Percentiles rank a stretch among this genome's conserved stretches.
Evolutionary conservation across 2,113 vertebrate species (phyloP).

Genomic region (Natator depressus): DNA sequence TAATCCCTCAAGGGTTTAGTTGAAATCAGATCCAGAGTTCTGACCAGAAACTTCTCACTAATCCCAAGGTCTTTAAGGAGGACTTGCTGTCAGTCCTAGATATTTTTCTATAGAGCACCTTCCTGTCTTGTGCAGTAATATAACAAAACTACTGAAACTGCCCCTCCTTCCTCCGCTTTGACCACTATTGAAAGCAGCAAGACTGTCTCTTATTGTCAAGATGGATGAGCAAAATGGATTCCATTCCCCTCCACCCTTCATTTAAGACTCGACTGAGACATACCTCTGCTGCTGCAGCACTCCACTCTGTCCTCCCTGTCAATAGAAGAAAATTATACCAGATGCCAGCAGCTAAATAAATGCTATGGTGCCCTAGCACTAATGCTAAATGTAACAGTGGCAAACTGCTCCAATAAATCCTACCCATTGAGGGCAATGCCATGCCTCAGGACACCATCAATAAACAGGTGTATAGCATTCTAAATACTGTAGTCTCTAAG

Average conservation of each 20-base stretch:
- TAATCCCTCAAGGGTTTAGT: not conserved
- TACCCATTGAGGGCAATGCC: not conserved
- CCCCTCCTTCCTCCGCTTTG: not conserved
- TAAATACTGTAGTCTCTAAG: not conserved
- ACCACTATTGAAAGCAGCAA: not conserved
- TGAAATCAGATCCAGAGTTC: not conserved
- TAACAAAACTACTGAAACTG: not conserved
- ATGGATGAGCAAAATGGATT: fast-evolving
- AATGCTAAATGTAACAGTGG: not conserved
- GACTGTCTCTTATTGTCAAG: not conserved
- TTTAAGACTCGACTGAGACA: not conserved
- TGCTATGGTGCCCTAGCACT: not conserved
- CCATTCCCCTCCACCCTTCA: not conserved
- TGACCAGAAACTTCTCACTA: not conserved
- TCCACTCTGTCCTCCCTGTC: not conserved
- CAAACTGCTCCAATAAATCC: not conserved
- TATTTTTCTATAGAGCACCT: not conserved
- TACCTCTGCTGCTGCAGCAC: not conserved
- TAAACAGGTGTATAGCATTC: not conserved
- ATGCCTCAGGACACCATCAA: not conserved
- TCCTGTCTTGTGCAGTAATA: not conserved
- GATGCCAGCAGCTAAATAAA: not conserved
- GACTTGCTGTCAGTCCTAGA: not conserved
- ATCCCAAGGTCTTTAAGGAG: not conserved
- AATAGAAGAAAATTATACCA: not conserved